Conservation (phyloP, 2,113 vertebrate species). For the Pipa parva region DNA sequence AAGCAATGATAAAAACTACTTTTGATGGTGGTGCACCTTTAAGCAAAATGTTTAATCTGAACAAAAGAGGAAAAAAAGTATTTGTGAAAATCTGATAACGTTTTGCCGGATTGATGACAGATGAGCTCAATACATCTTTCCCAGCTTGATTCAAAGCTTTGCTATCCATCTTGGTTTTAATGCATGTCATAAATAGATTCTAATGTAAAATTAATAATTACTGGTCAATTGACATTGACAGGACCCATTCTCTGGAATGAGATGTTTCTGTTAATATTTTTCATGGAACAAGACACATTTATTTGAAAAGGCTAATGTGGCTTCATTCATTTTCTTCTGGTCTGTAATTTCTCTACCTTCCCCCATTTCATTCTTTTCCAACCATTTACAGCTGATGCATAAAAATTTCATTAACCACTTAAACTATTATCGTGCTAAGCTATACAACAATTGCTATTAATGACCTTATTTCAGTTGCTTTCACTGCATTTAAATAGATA, state of each 20-base stretch:
- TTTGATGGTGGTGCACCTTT: no score
- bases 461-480: slow-evolving; percentile 42
- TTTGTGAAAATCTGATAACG: slow-evolving; percentile 20
- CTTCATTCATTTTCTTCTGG: slow-evolving; percentile 13
- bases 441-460: slow-evolving; percentile 48
- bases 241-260: slow-evolving; percentile 14
- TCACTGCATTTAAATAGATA: slow-evolving; percentile 44
- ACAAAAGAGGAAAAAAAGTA: background rate
- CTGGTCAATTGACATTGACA: slow-evolving; percentile 40
- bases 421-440: slow-evolving; percentile 43
- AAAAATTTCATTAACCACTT: slow-evolving; percentile 49
- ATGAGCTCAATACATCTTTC: slow-evolving; percentile 41
- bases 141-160: slow-evolving; percentile 3
- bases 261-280: slow-evolving; percentile 32
- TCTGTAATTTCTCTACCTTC: slow-evolving; percentile 23
- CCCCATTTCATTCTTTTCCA: slow-evolving; percentile 1
- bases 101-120: slow-evolving; percentile 43
- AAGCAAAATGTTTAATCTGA: no score
- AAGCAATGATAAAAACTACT: no score
- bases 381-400: slow-evolving; percentile 33
- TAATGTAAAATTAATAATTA: slow-evolving; percentile 47
- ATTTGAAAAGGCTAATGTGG: slow-evolving; percentile 39
- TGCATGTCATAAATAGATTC: slow-evolving; percentile 38
- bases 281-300: slow-evolving; percentile 33
- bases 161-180: slow-evolving; percentile 44